phyloP scores from a whole-genome alignment of 1,140 invertebrate species.

The Leptopilina clavipes region DNA sequence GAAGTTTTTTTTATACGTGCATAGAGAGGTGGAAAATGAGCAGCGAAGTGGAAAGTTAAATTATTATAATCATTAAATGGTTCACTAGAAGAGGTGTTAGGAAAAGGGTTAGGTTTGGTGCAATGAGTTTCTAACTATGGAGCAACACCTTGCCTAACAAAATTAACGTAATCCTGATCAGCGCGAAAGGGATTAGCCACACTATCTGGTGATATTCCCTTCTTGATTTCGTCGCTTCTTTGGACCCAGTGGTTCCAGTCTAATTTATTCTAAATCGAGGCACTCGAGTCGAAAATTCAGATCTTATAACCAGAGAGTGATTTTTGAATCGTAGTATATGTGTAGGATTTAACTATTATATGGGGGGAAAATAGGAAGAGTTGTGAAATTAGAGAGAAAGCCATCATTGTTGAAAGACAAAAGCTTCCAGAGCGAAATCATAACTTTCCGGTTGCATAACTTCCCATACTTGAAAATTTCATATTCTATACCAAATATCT shows the following conservation, averaged over 20 bases:
- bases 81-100: no score
- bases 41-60: neutral
- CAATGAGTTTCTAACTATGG: conserved; percentile 22
- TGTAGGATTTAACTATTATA: conserved; percentile 29
- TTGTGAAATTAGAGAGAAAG: conserved; percentile 35
- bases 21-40: neutral
- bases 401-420: conserved; percentile 51
- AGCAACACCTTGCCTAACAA: conserved; percentile 12
- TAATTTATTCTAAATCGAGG: conserved; percentile 3
- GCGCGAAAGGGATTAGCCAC: neutral
- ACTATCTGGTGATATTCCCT: conserved; percentile 6
- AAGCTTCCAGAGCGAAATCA: conserved; percentile 41
- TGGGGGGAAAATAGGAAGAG: conserved; percentile 8
- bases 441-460: conserved; percentile 36
- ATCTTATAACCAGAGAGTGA: neutral
- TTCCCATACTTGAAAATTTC: no score
- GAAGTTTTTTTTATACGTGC: no score
- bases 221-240: conserved; percentile 19
- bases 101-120: neutral
- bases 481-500: no score
- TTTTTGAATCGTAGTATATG: no score
- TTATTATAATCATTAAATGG: neutral
- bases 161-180: conserved; percentile 27
- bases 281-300: neutral
- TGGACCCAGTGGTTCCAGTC: conserved; percentile 5